Base-by-base conservation (phyloP, 92 coral and sea anemone genomes). In the Scolanthus callimorphus region DNA sequence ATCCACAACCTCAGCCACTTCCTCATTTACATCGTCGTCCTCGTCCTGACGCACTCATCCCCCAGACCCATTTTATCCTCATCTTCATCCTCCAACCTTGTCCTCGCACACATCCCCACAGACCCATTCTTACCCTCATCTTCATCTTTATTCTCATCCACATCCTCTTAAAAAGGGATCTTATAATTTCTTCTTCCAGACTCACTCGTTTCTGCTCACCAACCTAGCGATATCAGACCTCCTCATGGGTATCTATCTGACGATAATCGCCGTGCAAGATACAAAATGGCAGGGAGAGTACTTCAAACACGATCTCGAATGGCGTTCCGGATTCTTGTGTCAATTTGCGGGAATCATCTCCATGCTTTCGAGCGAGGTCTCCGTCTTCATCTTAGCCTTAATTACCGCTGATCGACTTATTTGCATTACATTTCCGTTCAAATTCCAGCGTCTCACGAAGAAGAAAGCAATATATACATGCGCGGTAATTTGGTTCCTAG, bases 221-320 rank as follows among this genome's bases (percentile, higher is more conserved):
- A 73, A 80, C 68, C 49, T 80, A 28, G 86, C 86, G 0, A 29
- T 54, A 4, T 73, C 86, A 0, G 86, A 80, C 37, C 62, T 80
- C n/a, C 58, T 80, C 2, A 80, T 80, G 86, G 86, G 86, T 27
- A 48, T 80, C 3, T 80, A 80, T 49, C 27, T 80, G 17, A 2
- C 73, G 44, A 66, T 62, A 1, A 73, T 80, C 12, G 86, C 81
- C 12, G 34, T 67, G 1, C 65, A 47, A 71, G 86, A 80, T 52
- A 38, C 62, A 48, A 56, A 75, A 24, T 80, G 86, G 86, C 81
- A 60, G 43, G 86, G 86, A 25, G 72, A 66, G 53, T 80, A 80
- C 57, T 80, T 80, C 25, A 73, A 65, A 28, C 86, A 80, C 46
- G 86, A 80, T 48, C 53, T 80, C 23, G 25, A 27, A 25, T 80